phyloP scores from a whole-genome alignment of 30 jellyfish, hydroid and myxozoan species.

The Pseudorhiza aurosa region DNA sequence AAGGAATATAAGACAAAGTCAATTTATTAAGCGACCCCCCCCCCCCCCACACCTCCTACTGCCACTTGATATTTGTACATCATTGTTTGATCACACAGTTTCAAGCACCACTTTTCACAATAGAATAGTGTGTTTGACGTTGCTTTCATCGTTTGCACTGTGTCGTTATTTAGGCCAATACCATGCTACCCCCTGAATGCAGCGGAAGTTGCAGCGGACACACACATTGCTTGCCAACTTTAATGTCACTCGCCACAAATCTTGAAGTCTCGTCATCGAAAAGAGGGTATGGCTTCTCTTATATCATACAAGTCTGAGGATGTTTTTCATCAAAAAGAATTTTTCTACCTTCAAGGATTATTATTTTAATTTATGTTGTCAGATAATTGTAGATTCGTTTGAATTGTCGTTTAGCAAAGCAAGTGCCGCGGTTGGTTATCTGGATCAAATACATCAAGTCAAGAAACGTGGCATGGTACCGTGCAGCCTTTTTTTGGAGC shows the following conservation, averaged over 20 bases:
- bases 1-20: too few species aligned
- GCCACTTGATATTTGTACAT: too few species aligned
- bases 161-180: constrained; percentile 69
- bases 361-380: too few species aligned
- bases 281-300: constrained; percentile 87
- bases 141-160: not conserved
- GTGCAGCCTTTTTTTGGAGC: constrained; percentile 82
- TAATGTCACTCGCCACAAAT: constrained; percentile 94
- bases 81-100: too few species aligned
- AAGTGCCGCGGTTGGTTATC: constrained; percentile 95
- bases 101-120: too few species aligned
- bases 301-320: too few species aligned
- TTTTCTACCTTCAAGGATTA: too few species aligned
- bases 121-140: too few species aligned
- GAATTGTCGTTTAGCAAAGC: constrained; percentile 85
- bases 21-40: too few species aligned
- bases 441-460: constrained; percentile 90
- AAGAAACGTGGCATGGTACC: constrained; percentile 88
- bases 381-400: too few species aligned
- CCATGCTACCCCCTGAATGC: constrained; percentile 92
- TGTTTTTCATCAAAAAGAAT: too few species aligned
- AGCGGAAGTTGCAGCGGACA: constrained; percentile 87
- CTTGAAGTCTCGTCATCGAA: constrained; percentile 89
- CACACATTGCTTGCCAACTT: constrained; percentile 92
- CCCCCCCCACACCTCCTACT: too few species aligned